These are phyloP conservation scores for Geopemphigus sp. DNA, from an alignment of 1,140 invertebrate species.

Conservation along the genomic window DNA sequence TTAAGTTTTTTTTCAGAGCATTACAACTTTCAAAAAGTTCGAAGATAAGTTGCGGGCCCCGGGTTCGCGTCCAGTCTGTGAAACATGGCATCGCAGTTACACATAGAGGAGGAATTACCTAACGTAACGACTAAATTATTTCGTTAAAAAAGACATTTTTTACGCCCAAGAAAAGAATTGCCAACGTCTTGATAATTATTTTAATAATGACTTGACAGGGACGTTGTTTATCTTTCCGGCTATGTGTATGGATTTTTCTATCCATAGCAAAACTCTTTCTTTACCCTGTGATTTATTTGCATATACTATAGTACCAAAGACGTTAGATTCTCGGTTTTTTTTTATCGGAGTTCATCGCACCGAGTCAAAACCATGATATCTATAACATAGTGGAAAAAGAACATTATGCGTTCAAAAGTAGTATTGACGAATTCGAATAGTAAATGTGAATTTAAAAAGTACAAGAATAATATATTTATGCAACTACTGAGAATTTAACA, in stretches of 20 bases:
- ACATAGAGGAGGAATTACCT: not conserved
- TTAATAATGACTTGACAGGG: not conserved
- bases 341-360: no score
- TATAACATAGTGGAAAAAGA: no score
- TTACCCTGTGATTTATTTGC: not conserved
- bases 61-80: not conserved
- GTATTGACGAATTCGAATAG: no score
- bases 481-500: no score
- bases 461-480: no score
- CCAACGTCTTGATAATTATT: not conserved
- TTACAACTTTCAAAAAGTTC: conserved; percentile 47
- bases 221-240: not conserved
- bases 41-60: conserved; percentile 27
- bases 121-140: not conserved
- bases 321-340: no score
- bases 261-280: not conserved
- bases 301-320: no score
- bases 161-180: not conserved
- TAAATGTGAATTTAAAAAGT: no score
- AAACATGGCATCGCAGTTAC: not conserved
- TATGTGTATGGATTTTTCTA: not conserved
- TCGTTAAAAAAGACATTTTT: not conserved
- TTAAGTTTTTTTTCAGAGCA: conserved; percentile 23
- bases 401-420: no score
- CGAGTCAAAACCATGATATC: no score